Evolutionary conservation across 2,113 vertebrate genomes (phyloP).

Genomic region (Mungos mungo): DNA sequence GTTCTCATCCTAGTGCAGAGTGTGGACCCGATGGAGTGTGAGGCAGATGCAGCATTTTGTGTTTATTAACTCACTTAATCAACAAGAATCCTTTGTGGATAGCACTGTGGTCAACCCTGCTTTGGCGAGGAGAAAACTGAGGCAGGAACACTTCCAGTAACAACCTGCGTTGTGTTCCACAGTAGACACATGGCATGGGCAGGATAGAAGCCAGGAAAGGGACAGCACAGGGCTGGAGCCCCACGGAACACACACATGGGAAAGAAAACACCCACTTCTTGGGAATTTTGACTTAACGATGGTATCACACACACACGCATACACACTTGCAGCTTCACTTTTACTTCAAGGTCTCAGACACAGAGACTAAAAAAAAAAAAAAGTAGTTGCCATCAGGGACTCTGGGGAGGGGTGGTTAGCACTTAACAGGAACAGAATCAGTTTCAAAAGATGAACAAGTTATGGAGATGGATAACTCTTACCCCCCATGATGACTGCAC

Average conservation of each 20-base stretch:
- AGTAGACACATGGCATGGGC: accelerated
- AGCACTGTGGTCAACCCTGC: neutral
- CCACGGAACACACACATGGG: accelerated
- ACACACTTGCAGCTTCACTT: neutral
- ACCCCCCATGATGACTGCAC: no score
- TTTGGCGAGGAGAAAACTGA: neutral
- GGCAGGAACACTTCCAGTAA: neutral
- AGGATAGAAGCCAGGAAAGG: neutral
- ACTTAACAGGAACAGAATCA: neutral
- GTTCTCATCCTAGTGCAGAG: neutral
- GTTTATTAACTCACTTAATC: neutral
- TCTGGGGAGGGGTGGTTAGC: neutral
- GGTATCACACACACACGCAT: neutral
- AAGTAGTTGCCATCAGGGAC: neutral
- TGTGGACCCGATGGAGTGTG: neutral
- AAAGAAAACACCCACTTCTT: neutral
- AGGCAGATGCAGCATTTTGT: neutral
- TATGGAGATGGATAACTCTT: neutral
- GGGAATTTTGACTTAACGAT: neutral
- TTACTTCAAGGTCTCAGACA: neutral
- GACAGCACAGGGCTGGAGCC: neutral
- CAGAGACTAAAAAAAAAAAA: neutral
- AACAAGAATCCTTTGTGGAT: neutral
- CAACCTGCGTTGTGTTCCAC: no score
- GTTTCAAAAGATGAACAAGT: neutral